Conservation (phyloP, 2,888 invertebrate species). For the Drosophila paucipuncta region DNA sequence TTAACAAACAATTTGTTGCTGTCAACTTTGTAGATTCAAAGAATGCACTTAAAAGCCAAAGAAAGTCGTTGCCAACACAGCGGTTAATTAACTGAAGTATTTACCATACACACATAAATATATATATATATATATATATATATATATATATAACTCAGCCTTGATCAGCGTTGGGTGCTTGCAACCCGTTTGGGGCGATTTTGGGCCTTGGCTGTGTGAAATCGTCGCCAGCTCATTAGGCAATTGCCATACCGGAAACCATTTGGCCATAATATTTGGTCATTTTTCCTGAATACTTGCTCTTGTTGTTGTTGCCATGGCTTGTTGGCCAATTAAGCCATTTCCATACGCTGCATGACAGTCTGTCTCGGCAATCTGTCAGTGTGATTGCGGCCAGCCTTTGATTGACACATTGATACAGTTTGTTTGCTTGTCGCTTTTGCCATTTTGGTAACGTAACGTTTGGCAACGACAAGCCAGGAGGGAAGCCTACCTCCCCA, state of each 20-base stretch:
- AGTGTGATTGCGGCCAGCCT: slow-evolving; percentile 27
- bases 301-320: slow-evolving; percentile 14
- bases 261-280: slow-evolving; percentile 79
- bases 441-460: slow-evolving; percentile 9
- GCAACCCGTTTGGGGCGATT: slow-evolving; percentile 35
- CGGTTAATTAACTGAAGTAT: slow-evolving; percentile 19
- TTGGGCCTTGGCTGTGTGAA: slow-evolving; percentile 57
- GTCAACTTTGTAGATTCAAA: slow-evolving; percentile 22
- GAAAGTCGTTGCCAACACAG: slow-evolving; percentile 27
- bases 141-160: slow-evolving; percentile 19
- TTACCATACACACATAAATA: background rate
- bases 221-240: slow-evolving; percentile 75
- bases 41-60: slow-evolving; percentile 79
- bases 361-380: slow-evolving; percentile 53
- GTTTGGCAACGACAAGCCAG: slow-evolving; percentile 36
- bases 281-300: slow-evolving; percentile 40
- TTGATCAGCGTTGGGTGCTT: slow-evolving; percentile 26
- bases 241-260: slow-evolving; percentile 77
- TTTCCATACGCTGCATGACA: slow-evolving; percentile 33
- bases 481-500: too few relatives aligned
- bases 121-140: background rate
- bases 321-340: slow-evolving; percentile 66
- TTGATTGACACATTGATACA: slow-evolving; percentile 78
- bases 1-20: slow-evolving; percentile 26
- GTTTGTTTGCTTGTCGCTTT: slow-evolving; percentile 36